phyloP scores from a whole-genome alignment of 1,140 invertebrate species.

The Drosophila novamexicana region DNA sequence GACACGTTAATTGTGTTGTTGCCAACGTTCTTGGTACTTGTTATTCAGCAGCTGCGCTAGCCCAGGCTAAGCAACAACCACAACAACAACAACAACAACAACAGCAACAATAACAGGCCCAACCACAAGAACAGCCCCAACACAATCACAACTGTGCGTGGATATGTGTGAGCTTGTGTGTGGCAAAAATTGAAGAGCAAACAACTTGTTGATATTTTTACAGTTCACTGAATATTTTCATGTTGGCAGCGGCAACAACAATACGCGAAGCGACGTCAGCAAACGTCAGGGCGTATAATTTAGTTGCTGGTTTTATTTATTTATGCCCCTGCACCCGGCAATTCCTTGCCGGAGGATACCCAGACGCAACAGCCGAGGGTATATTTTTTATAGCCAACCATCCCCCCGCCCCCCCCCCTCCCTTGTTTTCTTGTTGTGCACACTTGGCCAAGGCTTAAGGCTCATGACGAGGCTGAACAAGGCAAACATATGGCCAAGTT shows the following conservation, averaged over 20 bases:
- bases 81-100: constrained; percentile 18
- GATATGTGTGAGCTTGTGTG: constrained; percentile 26
- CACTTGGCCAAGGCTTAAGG: constrained; percentile 36
- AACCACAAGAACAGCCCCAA: background rate
- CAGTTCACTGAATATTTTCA: constrained; percentile 77
- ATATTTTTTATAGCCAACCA: background rate
- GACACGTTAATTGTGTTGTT: constrained; percentile 72
- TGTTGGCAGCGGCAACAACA: constrained; percentile 43
- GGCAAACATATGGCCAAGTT: constrained; percentile 57
- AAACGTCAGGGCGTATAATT: constrained; percentile 64
- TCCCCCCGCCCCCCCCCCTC: background rate
- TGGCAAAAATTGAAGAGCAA: constrained; percentile 68
- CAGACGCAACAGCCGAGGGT: constrained; percentile 31
- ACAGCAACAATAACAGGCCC: constrained; percentile 20
- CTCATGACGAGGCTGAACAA: constrained; percentile 49
- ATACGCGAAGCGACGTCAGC: constrained; percentile 64
- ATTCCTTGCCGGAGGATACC: constrained; percentile 27
- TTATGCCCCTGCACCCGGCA: constrained; percentile 17
- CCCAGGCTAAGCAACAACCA: constrained; percentile 29
- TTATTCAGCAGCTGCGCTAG: constrained; percentile 66
- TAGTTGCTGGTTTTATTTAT: constrained; percentile 68
- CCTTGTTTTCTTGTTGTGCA: constrained; percentile 15
- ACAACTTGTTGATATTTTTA: constrained; percentile 82
- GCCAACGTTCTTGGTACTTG: constrained; percentile 46
- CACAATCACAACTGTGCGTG: constrained; percentile 37